Percentiles rank a stretch among this genome's conserved stretches.
phyloP scores from a whole-genome alignment of 2,888 invertebrate species.

The Keiferia lycopersicella region DNA sequence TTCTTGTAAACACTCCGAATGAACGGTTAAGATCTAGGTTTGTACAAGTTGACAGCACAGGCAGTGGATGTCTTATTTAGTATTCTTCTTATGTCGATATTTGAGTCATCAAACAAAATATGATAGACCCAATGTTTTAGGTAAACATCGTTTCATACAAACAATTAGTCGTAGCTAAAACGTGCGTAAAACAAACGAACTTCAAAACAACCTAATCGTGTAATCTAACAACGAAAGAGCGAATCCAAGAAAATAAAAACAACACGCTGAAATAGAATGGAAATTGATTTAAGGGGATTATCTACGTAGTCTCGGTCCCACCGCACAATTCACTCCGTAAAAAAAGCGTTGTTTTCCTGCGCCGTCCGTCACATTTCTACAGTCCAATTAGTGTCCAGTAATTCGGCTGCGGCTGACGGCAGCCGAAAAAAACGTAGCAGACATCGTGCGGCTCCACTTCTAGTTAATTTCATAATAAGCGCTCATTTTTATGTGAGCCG shows the following conservation, averaged over 20 bases:
- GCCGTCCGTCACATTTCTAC: slow-evolving; percentile 76
- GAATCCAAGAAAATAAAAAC: slow-evolving; percentile 23
- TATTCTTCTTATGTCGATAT: too few species aligned
- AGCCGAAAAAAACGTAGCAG: slow-evolving; percentile 62
- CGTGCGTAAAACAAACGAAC: too few species aligned
- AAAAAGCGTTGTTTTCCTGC: slow-evolving; percentile 59
- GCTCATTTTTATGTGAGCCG: slow-evolving; percentile 77
- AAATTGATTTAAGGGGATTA: slow-evolving; percentile 48
- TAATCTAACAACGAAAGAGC: neutral
- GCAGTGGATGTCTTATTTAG: too few species aligned
- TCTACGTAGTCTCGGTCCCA: slow-evolving; percentile 37
- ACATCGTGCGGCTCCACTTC: slow-evolving; percentile 53
- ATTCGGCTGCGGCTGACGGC: slow-evolving; percentile 75
- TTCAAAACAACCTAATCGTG: neutral
- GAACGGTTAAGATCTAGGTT: too few species aligned
- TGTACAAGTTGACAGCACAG: too few species aligned
- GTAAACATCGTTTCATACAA: too few species aligned
- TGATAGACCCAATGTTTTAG: too few species aligned
- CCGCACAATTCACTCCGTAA: slow-evolving; percentile 38
- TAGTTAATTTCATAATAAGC: slow-evolving; percentile 79
- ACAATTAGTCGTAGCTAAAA: too few species aligned
- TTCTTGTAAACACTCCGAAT: too few species aligned
- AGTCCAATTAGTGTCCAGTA: slow-evolving; percentile 79
- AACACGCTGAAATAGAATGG: slow-evolving; percentile 29
- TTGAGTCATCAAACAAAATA: too few species aligned